Evolutionary conservation across 2,797 vertebrate genomes (phyloP).

Genomic region (Leptoclinus maculatus): DNA sequence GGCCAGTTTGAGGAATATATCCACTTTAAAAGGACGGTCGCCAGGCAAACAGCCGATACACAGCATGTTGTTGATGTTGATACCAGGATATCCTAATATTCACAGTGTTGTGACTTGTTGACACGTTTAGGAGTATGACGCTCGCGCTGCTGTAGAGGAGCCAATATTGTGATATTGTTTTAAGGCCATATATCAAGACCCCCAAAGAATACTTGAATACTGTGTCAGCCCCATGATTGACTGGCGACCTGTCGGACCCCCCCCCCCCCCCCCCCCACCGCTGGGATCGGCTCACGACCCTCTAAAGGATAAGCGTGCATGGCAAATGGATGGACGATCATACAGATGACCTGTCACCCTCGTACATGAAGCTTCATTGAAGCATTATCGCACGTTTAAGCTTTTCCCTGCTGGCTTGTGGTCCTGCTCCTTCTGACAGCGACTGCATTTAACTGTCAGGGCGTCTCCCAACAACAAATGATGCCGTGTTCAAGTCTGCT

Average conservation of each 20-base stretch:
- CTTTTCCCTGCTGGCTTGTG: constrained; percentile 1
- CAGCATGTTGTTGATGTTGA: too few species aligned
- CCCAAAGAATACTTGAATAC: not conserved
- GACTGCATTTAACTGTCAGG: not conserved
- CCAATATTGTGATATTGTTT: not conserved
- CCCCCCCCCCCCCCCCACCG: not conserved
- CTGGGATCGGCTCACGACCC: not conserved
- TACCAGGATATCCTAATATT: not conserved
- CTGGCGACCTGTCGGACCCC: not conserved
- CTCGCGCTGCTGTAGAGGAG: not conserved
- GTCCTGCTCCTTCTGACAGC: not conserved
- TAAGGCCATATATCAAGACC: too few species aligned
- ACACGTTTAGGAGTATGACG: not conserved
- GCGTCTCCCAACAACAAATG: not conserved
- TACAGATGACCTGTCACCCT: constrained; percentile 6
- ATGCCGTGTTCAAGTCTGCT: not conserved
- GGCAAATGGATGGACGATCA: not conserved
- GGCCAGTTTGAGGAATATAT: too few species aligned
- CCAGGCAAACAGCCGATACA: not conserved
- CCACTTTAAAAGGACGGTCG: not conserved
- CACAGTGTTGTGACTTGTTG: not conserved
- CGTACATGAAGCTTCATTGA: not conserved
- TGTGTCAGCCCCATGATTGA: not conserved
- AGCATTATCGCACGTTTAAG: constrained; percentile 4
- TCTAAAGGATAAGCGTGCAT: not conserved